phyloP scores from a whole-genome alignment of 2,888 invertebrate species.

The Cantharis rufa region DNA sequence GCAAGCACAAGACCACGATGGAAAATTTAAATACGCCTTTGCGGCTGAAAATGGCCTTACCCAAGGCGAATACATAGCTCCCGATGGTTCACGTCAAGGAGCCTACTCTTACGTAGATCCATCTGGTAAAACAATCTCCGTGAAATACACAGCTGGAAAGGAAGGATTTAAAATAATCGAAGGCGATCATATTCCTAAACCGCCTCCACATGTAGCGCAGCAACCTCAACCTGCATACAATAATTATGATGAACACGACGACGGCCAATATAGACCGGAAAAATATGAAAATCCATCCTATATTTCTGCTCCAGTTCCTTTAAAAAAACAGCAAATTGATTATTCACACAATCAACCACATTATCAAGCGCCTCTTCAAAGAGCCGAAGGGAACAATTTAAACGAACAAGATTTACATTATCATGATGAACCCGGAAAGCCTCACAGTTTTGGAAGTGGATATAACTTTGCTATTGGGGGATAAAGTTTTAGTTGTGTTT shows the following conservation, averaged over 20 bases:
- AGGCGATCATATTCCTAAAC: constrained; percentile 56
- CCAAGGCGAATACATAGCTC: constrained; percentile 69
- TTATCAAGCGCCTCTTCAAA: constrained; percentile 9
- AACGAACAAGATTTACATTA: constrained; percentile 46
- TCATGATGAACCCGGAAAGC: constrained; percentile 54
- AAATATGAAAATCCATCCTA: constrained; percentile 34
- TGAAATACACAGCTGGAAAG: constrained; percentile 60
- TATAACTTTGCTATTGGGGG: constrained; percentile 67
- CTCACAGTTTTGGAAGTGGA: constrained; percentile 65
- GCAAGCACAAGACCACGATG: constrained; percentile 67
- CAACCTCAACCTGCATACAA: constrained; percentile 25
- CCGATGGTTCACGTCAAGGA: constrained; percentile 69
- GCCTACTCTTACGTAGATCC: constrained; percentile 70
- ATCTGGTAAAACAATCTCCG: constrained; percentile 66
- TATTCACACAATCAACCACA: constrained; percentile 12
- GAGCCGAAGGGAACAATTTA: constrained; percentile 7
- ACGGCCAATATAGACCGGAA: constrained; percentile 47
- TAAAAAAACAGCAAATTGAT: not conserved
- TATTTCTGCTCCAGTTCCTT: not conserved
- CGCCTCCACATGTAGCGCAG: constrained; percentile 29
- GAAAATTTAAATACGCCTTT: constrained; percentile 70
- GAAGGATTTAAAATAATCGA: constrained; percentile 59
- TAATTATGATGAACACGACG: constrained; percentile 38
- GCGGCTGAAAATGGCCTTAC: constrained; percentile 71
- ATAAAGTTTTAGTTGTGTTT: constrained; percentile 42